A percentile compares a stretch with the other conserved stretches of the same genome.
Conservation (phyloP, 1,140 invertebrate species). For the Danaus plexippus region DNA sequence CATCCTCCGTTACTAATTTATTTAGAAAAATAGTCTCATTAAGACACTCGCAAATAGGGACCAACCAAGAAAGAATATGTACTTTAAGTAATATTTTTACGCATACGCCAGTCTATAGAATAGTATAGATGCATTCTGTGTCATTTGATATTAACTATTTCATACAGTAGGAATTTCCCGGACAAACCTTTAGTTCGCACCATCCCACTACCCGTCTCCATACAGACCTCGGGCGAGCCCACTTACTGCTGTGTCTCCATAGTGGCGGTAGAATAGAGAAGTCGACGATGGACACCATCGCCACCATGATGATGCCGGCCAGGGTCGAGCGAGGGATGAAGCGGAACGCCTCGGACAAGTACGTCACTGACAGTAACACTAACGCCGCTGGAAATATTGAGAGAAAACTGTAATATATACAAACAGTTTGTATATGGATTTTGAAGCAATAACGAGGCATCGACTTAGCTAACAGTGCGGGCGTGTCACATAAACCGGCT, state of each 20-base stretch:
- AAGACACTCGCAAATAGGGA: too few relatives aligned
- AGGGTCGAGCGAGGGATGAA: constrained; percentile 85
- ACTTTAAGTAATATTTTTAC: too few relatives aligned
- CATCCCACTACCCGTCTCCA: background rate
- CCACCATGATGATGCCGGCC: constrained; percentile 88
- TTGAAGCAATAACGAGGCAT: too few relatives aligned
- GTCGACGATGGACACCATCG: constrained; percentile 90
- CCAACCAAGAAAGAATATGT: too few relatives aligned
- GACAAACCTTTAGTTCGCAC: too few relatives aligned
- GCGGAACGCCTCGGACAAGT: constrained; percentile 86
- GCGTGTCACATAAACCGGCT: background rate
- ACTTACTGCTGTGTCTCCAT: constrained; percentile 84
- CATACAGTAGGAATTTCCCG: too few relatives aligned
- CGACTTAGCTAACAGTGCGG: background rate
- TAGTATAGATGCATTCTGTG: too few relatives aligned
- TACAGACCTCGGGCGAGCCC: background rate
- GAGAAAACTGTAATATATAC: background rate
- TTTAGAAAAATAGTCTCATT: too few relatives aligned
- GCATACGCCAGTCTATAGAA: too few relatives aligned
- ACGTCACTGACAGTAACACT: constrained; percentile 76
- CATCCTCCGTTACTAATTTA: too few relatives aligned
- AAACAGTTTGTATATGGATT: too few relatives aligned
- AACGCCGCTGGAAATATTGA: constrained; percentile 65
- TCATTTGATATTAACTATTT: too few relatives aligned
- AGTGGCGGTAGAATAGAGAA: constrained; percentile 81